These are phyloP conservation scores for Drosophila busckii DNA, from an alignment of 1,140 invertebrate genomes.

Conservation along the genomic window DNA sequence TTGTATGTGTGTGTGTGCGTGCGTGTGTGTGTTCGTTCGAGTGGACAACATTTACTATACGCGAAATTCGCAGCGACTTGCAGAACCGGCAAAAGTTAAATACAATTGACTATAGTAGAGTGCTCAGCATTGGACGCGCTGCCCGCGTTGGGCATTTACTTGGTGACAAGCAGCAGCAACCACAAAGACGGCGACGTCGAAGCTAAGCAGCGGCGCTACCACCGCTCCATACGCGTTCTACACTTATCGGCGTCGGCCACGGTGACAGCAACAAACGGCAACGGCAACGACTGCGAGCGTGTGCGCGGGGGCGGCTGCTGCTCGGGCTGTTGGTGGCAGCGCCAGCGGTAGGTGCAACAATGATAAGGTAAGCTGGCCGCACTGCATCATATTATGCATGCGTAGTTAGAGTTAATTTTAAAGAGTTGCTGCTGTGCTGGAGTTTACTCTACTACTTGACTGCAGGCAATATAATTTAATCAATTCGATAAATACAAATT, in stretches of 20 bases:
- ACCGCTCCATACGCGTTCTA: background rate
- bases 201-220: background rate
- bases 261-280: conserved; percentile 22
- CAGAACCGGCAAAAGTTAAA: too few relatives aligned
- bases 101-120: too few relatives aligned
- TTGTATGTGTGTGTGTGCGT: too few relatives aligned
- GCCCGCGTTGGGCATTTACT: too few relatives aligned
- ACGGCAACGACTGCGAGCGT: conserved; percentile 10
- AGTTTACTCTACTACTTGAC: too few relatives aligned
- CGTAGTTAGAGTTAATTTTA: too few relatives aligned
- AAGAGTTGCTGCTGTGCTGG: too few relatives aligned
- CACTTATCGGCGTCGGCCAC: conserved; percentile 10
- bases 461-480: conserved; percentile 15
- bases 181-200: background rate
- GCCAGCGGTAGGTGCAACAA: conserved; percentile 57
- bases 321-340: conserved; percentile 22
- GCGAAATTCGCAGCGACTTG: too few relatives aligned
- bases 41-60: too few relatives aligned
- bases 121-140: too few relatives aligned
- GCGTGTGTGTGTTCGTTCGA: too few relatives aligned
- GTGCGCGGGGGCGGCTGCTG: conserved; percentile 16
- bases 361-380: conserved; percentile 54
- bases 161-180: background rate
- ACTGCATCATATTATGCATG: too few relatives aligned
- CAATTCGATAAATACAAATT: conserved; percentile 21